Evolutionary conservation across 1,140 invertebrate species (phyloP).

Genomic region (Bicyclus anynana): DNA sequence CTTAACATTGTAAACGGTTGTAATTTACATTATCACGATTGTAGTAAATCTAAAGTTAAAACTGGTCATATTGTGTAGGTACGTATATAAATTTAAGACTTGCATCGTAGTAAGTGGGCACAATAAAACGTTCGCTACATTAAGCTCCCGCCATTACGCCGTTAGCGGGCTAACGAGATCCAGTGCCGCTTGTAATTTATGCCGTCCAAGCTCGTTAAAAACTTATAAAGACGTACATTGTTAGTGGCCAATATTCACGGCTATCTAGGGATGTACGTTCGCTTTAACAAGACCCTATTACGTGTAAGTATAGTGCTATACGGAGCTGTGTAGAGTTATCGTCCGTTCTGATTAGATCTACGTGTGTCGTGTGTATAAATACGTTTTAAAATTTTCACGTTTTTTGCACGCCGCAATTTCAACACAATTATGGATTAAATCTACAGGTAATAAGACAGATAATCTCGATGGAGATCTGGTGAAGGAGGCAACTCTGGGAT

Average conservation of each 20-base stretch:
- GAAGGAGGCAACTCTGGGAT: no score
- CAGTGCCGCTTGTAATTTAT: conserved; percentile 70
- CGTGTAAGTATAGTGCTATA: conserved; percentile 21
- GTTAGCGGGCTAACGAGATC: conserved; percentile 72
- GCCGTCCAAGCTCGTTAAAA: conserved; percentile 74
- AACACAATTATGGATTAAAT: no score
- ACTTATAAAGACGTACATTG: conserved; percentile 75
- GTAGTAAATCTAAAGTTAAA: background rate
- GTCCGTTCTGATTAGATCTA: background rate
- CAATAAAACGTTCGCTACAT: conserved; percentile 73
- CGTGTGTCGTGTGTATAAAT: no score
- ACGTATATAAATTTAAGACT: conserved; percentile 11
- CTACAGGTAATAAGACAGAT: no score
- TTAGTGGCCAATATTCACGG: conserved; percentile 73
- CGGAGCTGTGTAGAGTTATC: background rate
- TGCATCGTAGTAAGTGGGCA: conserved; percentile 62
- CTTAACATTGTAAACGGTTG: background rate
- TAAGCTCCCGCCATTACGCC: conserved; percentile 69
- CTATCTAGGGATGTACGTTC: conserved; percentile 57
- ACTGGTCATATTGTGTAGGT: background rate
- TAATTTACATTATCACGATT: background rate
- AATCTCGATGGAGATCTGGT: no score
- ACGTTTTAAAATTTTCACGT: no score
- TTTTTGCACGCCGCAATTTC: no score
- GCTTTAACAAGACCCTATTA: conserved; percentile 53